These are phyloP conservation scores for Stenurella melanura DNA, from an alignment of 2,888 invertebrate genomes.

Conservation along the genomic window DNA sequence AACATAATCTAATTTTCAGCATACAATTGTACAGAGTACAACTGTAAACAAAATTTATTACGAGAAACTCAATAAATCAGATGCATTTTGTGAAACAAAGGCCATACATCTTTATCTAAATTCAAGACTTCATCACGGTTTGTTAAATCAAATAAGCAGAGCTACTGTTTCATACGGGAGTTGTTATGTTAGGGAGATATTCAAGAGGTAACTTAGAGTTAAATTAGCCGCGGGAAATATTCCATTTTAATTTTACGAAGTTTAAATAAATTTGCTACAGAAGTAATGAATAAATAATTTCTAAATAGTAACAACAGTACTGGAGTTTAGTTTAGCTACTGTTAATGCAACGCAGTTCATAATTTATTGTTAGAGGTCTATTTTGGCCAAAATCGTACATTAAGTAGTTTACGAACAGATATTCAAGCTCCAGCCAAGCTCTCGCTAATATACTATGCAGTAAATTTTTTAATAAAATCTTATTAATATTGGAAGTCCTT, in stretches of 20 bases:
- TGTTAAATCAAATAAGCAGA: conserved; percentile 1
- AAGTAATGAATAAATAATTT: no score
- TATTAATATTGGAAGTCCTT: no score
- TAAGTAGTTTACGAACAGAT: no score
- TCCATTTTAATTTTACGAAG: background rate
- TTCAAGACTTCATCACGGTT: conserved; percentile 4
- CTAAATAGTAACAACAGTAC: no score
- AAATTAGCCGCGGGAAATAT: conserved; percentile 3
- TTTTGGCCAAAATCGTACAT: no score
- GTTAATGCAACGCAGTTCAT: no score
- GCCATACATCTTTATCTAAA: conserved; percentile 7
- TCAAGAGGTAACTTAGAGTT: background rate
- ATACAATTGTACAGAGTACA: no score
- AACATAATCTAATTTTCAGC: background rate
- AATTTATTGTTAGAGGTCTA: no score
- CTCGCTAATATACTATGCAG: no score
- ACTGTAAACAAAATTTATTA: conserved; percentile 11
- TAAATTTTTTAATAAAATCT: no score
- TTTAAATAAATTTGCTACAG: background rate
- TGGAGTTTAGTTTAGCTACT: no score
- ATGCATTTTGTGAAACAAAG: conserved; percentile 25
- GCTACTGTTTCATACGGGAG: background rate
- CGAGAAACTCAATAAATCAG: conserved; percentile 15
- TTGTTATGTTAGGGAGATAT: background rate
- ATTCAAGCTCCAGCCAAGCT: no score